Percentiles rank a stretch among this genome's conserved stretches.
phyloP scores from a whole-genome alignment of 2,888 invertebrate genomes.

The Spilarctia lutea region DNA sequence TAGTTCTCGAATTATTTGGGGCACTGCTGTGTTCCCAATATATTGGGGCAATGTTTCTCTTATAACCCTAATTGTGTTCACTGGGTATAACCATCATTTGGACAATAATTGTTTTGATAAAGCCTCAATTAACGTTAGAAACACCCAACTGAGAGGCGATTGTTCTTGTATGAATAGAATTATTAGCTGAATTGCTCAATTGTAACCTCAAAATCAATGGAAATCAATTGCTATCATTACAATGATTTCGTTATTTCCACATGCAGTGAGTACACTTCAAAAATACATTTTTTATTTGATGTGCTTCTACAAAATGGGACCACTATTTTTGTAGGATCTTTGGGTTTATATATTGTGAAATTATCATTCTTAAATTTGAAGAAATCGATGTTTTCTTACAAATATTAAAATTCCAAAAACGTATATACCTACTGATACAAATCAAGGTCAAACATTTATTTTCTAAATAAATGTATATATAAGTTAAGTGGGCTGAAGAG shows the following conservation, averaged over 20 bases:
- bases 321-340: too few relatives aligned
- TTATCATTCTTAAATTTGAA: too few relatives aligned
- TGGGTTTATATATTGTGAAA: too few relatives aligned
- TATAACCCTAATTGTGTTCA: not conserved
- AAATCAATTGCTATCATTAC: not conserved
- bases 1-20: not conserved
- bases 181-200: not conserved
- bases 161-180: constrained; percentile 4
- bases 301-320: too few relatives aligned
- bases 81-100: not conserved
- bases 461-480: too few relatives aligned
- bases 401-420: too few relatives aligned
- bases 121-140: constrained; percentile 11
- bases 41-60: not conserved
- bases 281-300: too few relatives aligned
- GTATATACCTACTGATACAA: too few relatives aligned
- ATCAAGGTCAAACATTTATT: too few relatives aligned
- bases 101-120: constrained; percentile 2
- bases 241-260: not conserved
- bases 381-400: too few relatives aligned
- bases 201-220: not conserved
- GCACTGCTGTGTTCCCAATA: not conserved
- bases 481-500: too few relatives aligned
- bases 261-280: too few relatives aligned
- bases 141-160: constrained; percentile 5